Conservation (phyloP, 2,888 invertebrate genomes). For the Campoplex nolae region DNA sequence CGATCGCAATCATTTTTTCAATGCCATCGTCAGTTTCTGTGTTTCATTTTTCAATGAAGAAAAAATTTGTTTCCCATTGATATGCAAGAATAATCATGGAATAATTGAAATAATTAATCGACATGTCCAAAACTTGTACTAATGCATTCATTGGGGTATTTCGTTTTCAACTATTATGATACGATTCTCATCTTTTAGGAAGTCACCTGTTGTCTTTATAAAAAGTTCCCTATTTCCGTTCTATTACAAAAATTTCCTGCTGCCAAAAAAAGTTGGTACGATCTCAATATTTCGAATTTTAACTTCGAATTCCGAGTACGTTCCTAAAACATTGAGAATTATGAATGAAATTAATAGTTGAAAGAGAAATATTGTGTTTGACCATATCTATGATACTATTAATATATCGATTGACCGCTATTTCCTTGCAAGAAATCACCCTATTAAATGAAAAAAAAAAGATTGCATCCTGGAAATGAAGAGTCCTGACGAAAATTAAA, state of each 20-base stretch:
- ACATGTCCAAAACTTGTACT: neutral
- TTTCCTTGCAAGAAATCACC: neutral
- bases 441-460: neutral
- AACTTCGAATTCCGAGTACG: neutral
- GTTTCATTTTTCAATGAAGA: neutral
- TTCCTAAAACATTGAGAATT: neutral
- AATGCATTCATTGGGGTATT: neutral
- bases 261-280: neutral
- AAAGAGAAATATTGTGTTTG: neutral
- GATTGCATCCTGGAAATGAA: neutral
- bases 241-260: no score
- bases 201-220: neutral
- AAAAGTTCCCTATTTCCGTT: neutral
- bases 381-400: neutral
- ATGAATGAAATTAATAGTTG: neutral
- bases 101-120: neutral
- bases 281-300: neutral
- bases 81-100: neutral
- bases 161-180: neutral
- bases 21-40: neutral
- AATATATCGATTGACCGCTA: neutral
- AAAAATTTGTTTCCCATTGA: neutral
- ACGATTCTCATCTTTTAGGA: neutral
- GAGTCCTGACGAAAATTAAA: constrained; percentile 1
- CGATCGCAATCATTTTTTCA: neutral